A percentile compares a stretch with the other conserved stretches of the same genome.
These are phyloP conservation scores for Ooceraea biroi DNA, from an alignment of 1,140 invertebrate genomes.

Conservation along the genomic window DNA sequence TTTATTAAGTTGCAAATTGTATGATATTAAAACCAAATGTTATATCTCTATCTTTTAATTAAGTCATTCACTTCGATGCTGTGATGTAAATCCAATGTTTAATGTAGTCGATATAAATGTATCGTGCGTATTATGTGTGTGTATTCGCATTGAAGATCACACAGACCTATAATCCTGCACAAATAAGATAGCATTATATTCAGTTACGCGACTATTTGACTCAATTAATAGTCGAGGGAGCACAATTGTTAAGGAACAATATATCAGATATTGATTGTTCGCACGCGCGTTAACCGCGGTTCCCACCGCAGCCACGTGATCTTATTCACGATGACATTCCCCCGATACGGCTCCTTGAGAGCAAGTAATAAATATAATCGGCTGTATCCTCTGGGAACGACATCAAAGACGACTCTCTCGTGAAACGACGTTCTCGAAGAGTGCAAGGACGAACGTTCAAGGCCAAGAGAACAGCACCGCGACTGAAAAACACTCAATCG, in stretches of 20 bases:
- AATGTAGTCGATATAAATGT: slow-evolving; percentile 8
- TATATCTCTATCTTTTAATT: not conserved
- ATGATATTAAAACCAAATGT: not conserved
- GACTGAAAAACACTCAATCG: slow-evolving; percentile 21
- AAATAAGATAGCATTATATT: not conserved
- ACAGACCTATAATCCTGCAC: not conserved
- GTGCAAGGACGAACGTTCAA: slow-evolving; percentile 42
- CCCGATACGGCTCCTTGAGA: not conserved
- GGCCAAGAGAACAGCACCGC: not conserved
- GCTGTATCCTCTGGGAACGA: slow-evolving; percentile 53
- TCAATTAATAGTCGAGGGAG: slow-evolving; percentile 5
- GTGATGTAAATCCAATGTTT: not conserved
- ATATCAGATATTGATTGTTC: slow-evolving; percentile 22
- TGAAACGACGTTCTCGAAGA: not conserved
- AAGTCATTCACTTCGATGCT: not conserved
- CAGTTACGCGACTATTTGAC: not conserved
- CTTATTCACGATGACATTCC: slow-evolving; percentile 35
- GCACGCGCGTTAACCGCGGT: not conserved
- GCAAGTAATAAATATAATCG: slow-evolving; percentile 58
- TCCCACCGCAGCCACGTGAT: slow-evolving; percentile 18
- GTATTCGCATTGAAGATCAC: not conserved
- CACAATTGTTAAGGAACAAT: slow-evolving; percentile 15
- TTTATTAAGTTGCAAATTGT: no score
- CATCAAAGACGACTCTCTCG: slow-evolving; percentile 20
- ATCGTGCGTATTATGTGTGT: not conserved